phyloP scores from a whole-genome alignment of 2,797 vertebrate genomes.

The Cynodonichthys magdalenae region DNA sequence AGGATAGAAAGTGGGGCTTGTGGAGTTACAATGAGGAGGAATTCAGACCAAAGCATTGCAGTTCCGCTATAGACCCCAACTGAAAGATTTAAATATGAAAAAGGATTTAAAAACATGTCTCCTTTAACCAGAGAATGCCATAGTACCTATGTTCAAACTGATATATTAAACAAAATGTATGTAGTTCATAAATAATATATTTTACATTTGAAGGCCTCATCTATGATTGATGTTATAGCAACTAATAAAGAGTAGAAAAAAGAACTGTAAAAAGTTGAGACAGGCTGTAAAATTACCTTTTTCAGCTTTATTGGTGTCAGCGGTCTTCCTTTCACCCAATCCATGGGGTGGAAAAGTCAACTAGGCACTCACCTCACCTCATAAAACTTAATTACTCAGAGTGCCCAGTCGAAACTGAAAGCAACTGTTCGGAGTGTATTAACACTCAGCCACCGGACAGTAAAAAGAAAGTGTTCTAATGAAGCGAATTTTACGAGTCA shows the following conservation, averaged over 20 bases:
- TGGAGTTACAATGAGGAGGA: too few species aligned
- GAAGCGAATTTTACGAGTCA: conserved; percentile 10
- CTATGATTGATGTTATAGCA: not conserved
- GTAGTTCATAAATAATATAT: too few species aligned
- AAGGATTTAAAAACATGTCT: too few species aligned
- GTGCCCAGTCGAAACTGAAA: conserved; percentile 20
- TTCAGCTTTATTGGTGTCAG: conserved; percentile 10
- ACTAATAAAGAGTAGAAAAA: not conserved
- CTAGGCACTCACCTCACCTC: conserved; percentile 3
- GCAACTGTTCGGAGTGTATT: conserved; percentile 17
- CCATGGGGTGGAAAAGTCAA: conserved; percentile 2
- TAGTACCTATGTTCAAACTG: not conserved
- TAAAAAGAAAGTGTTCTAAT: conserved; percentile 13
- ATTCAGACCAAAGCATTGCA: too few species aligned
- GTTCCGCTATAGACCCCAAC: too few species aligned
- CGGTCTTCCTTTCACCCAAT: conserved; percentile 1
- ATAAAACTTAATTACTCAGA: conserved; percentile 24
- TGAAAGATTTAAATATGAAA: too few species aligned
- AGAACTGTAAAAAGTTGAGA: conserved; percentile 3
- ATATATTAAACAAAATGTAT: not conserved
- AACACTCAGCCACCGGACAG: conserved; percentile 13
- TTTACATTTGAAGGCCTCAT: too few species aligned
- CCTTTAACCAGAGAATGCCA: not conserved
- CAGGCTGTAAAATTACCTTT: conserved; percentile 12
- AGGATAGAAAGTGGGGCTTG: too few species aligned